Evolutionary conservation across 2,888 invertebrate species (phyloP), one percentile per base, ranked within the genome.

Genomic region (Thelaira solivaga): DNA sequence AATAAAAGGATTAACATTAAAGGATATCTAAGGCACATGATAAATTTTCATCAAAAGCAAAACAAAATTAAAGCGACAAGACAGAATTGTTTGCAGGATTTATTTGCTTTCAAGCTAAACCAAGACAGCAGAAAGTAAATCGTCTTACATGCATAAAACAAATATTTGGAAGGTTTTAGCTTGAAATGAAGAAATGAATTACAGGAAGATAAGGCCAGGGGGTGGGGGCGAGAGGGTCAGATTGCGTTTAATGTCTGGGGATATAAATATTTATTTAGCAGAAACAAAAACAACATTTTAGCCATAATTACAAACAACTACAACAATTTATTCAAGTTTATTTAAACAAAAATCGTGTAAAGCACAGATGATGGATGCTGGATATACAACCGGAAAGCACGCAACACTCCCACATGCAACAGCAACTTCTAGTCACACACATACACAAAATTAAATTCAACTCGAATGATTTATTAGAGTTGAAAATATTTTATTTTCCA

Each of bases 381-480:
- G 82, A 86, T 85, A 83, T 84, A 86, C 82, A 80, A 82, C 86
- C 85, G 86, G 86, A 86, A 84, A 82, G 81, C 86, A 86, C 86
- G 86, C 86, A 85, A 83, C 62, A 47, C 69, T 68, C 41, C 39
- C 61, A 47, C 68, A 68, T 55, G 53, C 47, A 76, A n/a, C 36
- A 61, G n/a, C n/a, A n/a, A n/a, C 51, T 53, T 49, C 41, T 45
- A 68, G 10, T 20, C 43, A 47, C 36, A 24, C 26, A 26, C 4
- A 26, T 6, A 39, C 71, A 10, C 6, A 53, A 8, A 36, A 24
- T 45, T 18, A 51, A 78, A 64, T 65, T 78, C 69, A 84, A 82
- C 81, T 85, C 83, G 82, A 85, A 85, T 82, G 82, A 84, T 84
- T 84, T 84, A 84, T 83, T 67, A 75, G 69, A 74, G 49, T 36